A percentile compares a stretch with the other conserved stretches of the same genome.
phyloP scores from a whole-genome alignment of 1,140 invertebrate genomes.

The Palaemon carinicauda region DNA sequence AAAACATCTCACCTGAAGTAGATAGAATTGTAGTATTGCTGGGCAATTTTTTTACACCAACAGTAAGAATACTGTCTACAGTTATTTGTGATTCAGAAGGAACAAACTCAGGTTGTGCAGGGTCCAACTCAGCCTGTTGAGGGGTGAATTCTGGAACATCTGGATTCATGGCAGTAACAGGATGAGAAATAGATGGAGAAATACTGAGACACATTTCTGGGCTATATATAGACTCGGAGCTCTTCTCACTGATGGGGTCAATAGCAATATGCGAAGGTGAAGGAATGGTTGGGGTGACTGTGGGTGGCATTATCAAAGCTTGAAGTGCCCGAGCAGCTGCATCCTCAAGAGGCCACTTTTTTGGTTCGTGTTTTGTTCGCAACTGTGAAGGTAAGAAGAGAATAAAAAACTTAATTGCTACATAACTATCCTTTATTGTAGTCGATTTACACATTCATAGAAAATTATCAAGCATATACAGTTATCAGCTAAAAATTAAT shows the following conservation, averaged over 20 bases:
- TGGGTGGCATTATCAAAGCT: slow-evolving; percentile 21
- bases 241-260: neutral
- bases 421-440: too few species aligned
- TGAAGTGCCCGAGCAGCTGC: slow-evolving; percentile 54
- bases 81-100: neutral
- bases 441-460: too few species aligned
- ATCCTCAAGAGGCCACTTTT: slow-evolving; percentile 80
- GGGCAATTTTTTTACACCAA: too few species aligned
- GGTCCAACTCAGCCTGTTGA: neutral
- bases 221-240: neutral
- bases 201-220: neutral
- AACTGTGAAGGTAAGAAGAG: slow-evolving; percentile 69
- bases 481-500: too few species aligned
- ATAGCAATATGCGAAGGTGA: neutral
- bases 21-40: too few species aligned
- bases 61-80: neutral
- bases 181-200: neutral
- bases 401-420: too few species aligned
- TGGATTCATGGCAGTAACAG: slow-evolving; percentile 25
- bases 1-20: too few species aligned
- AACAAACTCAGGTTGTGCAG: slow-evolving; percentile 36
- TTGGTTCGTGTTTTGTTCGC: slow-evolving; percentile 80
- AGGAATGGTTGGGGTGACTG: neutral
- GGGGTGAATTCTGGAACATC: slow-evolving; percentile 52
- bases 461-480: too few species aligned